Percentiles rank a stretch among this genome's conserved stretches.
Evolutionary conservation across 2,888 invertebrate genomes (phyloP).

Genomic region (Lasioglossum villosulum): DNA sequence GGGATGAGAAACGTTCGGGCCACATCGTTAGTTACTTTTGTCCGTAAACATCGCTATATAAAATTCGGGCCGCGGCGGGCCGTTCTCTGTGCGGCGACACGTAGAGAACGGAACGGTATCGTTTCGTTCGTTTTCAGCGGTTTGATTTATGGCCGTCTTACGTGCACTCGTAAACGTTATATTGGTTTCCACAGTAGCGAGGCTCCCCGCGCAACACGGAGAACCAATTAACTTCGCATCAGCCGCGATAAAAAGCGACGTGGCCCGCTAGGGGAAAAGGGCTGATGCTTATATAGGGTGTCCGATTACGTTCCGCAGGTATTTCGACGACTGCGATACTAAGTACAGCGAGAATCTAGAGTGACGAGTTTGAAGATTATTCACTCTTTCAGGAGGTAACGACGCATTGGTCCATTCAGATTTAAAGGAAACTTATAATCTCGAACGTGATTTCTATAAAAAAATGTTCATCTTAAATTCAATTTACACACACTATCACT

Average conservation of each 20-base stretch:
- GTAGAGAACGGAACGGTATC: conserved; percentile 55
- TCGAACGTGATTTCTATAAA: background rate
- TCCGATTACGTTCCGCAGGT: background rate
- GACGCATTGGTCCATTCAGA: background rate
- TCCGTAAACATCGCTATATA: conserved; percentile 48
- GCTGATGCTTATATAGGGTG: conserved; percentile 5
- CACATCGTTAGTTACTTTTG: conserved; percentile 53
- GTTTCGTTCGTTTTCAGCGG: conserved; percentile 67
- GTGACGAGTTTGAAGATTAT: background rate
- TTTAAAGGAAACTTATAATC: background rate
- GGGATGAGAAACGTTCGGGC: conserved; percentile 46
- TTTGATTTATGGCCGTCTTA: conserved; percentile 70
- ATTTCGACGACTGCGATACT: background rate
- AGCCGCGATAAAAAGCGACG: conserved; percentile 56
- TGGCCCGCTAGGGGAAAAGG: conserved; percentile 33
- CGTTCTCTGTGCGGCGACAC: conserved; percentile 29
- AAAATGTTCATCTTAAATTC: background rate
- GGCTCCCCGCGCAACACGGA: conserved; percentile 50
- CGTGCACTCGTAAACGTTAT: conserved; percentile 70
- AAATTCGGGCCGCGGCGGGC: conserved; percentile 36
- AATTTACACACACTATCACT: too few species aligned
- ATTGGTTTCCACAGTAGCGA: conserved; percentile 67
- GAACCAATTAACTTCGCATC: conserved; percentile 68
- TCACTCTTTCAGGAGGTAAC: background rate
- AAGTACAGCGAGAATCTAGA: background rate